A percentile compares a stretch with the other conserved stretches of the same genome.
These are phyloP conservation scores for Himalopsyche japonica DNA, from an alignment of 2,888 invertebrate genomes.

Conservation along the genomic window DNA sequence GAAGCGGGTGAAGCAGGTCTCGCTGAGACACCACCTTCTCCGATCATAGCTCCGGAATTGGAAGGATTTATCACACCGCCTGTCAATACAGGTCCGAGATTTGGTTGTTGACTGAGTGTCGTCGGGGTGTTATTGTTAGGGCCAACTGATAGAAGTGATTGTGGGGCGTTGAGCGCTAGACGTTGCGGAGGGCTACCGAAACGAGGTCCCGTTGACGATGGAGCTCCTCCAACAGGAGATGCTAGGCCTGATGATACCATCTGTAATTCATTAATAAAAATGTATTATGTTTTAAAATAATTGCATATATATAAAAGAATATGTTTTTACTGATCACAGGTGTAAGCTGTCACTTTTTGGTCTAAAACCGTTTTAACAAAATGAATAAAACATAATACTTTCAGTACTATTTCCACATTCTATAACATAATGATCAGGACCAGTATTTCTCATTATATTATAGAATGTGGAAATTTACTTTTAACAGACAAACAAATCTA, in stretches of 20 bases:
- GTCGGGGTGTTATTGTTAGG: not conserved
- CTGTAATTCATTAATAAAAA: slow-evolving; percentile 13
- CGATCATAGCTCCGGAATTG: slow-evolving; percentile 8
- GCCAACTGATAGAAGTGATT: slow-evolving; percentile 14
- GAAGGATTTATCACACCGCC: not conserved
- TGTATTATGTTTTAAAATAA: no score
- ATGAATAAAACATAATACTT: no score
- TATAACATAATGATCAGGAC: no score
- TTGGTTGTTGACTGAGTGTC: not conserved
- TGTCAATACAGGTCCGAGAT: not conserved
- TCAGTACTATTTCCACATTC: no score
- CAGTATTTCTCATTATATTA: no score
- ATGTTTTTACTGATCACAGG: no score
- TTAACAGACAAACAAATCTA: no score
- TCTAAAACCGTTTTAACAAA: no score
- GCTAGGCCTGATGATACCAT: slow-evolving; percentile 39
- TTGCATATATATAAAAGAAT: no score
- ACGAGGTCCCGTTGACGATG: slow-evolving; percentile 18
- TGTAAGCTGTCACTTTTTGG: no score
- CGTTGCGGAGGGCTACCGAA: slow-evolving; percentile 39
- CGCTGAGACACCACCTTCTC: slow-evolving; percentile 13
- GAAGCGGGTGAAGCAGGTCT: slow-evolving; percentile 34
- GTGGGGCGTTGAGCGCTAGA: slow-evolving; percentile 8
- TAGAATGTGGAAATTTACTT: no score
- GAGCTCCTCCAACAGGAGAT: slow-evolving; percentile 32